Evolutionary conservation across 1,140 invertebrate genomes (phyloP).

Genomic region (Ruditapes philippinarum): DNA sequence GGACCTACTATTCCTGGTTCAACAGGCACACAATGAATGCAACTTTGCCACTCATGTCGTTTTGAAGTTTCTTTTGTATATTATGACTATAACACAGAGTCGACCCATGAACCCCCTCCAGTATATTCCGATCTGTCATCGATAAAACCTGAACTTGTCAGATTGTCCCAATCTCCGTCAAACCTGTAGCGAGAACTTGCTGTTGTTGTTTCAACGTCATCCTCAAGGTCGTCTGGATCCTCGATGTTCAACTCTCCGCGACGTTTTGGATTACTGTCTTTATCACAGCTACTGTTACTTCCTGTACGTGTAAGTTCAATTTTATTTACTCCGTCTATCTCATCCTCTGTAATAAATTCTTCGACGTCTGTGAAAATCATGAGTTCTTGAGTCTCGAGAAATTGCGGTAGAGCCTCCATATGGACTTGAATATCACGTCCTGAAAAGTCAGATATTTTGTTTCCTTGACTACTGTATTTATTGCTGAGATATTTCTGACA

Average conservation of each 20-base stretch:
- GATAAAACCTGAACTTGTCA: conserved; percentile 72
- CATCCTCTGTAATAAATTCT: conserved; percentile 60
- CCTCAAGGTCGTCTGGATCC: conserved; percentile 55
- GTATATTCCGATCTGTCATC: conserved; percentile 68
- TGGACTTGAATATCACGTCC: conserved; percentile 43
- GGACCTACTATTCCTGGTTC: no score
- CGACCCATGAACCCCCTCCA: conserved; percentile 59
- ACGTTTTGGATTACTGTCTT: conserved; percentile 19
- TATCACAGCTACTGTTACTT: conserved; percentile 71
- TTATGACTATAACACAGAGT: conserved; percentile 56
- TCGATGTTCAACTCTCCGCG: conserved; percentile 51
- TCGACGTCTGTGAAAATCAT: conserved; percentile 69
- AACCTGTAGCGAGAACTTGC: conserved; percentile 40
- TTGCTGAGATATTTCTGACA: conserved; percentile 55
- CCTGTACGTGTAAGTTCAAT: conserved; percentile 57
- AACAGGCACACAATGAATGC: no score
- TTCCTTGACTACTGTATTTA: conserved; percentile 31
- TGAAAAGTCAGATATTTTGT: conserved; percentile 48
- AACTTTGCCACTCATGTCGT: no score
- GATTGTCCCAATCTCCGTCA: conserved; percentile 69
- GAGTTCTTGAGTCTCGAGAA: conserved; percentile 72
- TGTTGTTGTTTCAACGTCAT: conserved; percentile 54
- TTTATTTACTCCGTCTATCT: conserved; percentile 58
- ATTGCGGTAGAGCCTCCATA: conserved; percentile 64
- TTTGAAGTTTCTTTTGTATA: no score